Evolutionary conservation across 2,797 vertebrate genomes (phyloP).

Genomic region (Malurus leucopterus): DNA sequence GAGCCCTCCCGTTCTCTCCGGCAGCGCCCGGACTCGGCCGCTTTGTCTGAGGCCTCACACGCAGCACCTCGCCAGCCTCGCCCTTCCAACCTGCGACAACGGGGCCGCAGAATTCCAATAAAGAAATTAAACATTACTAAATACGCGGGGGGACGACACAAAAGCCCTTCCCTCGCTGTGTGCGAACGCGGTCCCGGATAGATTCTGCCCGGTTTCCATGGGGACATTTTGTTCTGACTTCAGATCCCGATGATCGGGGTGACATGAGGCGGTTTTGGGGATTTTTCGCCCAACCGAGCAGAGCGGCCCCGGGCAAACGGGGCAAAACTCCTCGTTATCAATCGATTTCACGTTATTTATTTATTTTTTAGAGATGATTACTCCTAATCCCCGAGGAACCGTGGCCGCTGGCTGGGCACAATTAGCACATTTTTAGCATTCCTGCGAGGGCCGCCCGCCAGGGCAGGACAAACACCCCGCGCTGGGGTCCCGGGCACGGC

Average conservation of each 20-base stretch:
- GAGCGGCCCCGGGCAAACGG: background rate
- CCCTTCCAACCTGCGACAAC: background rate
- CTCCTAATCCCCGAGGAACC: constrained; percentile 40
- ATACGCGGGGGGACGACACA: constrained; percentile 36
- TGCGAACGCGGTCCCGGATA: constrained; percentile 54
- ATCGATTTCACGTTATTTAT: background rate
- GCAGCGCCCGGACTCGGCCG: background rate
- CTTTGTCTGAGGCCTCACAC: constrained; percentile 61
- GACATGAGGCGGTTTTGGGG: constrained; percentile 12
- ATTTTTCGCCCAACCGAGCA: background rate
- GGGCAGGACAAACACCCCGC: background rate
- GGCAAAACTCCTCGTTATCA: background rate
- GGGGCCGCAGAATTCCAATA: background rate
- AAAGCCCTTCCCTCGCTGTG: constrained; percentile 55
- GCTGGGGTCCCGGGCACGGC: rapidly evolving
- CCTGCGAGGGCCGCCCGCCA: constrained; percentile 2
- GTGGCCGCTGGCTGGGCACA: constrained; percentile 27
- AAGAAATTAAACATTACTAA: constrained; percentile 62
- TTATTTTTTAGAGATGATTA: background rate
- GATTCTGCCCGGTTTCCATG: constrained; percentile 73
- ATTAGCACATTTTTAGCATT: constrained; percentile 47
- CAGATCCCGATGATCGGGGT: constrained; percentile 37
- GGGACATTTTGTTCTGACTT: constrained; percentile 65
- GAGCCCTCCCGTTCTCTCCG: background rate
- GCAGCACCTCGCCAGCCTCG: background rate